Conservation (phyloP, 2,888 invertebrate species). For the Cataglyphis livida region DNA sequence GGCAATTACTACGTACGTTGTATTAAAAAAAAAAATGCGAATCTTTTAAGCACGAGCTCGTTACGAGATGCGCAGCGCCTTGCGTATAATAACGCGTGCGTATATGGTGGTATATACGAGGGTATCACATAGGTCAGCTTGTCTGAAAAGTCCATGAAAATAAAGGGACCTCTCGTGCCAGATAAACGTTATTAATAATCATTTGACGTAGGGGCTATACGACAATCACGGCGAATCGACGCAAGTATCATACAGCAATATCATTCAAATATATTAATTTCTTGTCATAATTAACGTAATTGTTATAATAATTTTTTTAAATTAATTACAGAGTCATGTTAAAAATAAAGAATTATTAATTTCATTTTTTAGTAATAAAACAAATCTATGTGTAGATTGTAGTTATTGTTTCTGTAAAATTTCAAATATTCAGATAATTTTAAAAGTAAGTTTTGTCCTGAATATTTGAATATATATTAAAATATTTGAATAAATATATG, state of each 20-base stretch:
- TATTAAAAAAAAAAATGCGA: conserved; percentile 1
- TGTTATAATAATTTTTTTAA: background rate
- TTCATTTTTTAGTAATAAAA: background rate
- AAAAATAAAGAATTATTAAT: background rate
- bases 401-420: background rate
- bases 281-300: background rate
- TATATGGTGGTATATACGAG: conserved; percentile 56
- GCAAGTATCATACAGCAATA: conserved; percentile 12
- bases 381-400: background rate
- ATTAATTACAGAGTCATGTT: background rate
- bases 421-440: background rate
- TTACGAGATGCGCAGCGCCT: conserved; percentile 31
- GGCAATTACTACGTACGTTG: background rate
- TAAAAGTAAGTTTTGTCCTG: background rate
- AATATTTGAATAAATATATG: background rate
- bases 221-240: conserved; percentile 25
- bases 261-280: background rate
- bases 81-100: conserved; percentile 11
- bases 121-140: conserved; percentile 73
- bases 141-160: conserved; percentile 60
- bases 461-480: background rate
- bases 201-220: conserved; percentile 54
- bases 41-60: background rate
- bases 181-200: conserved; percentile 72
- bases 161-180: conserved; percentile 60